phyloP scores from a whole-genome alignment of 2,888 invertebrate genomes.

The Ormyrus labotus region DNA sequence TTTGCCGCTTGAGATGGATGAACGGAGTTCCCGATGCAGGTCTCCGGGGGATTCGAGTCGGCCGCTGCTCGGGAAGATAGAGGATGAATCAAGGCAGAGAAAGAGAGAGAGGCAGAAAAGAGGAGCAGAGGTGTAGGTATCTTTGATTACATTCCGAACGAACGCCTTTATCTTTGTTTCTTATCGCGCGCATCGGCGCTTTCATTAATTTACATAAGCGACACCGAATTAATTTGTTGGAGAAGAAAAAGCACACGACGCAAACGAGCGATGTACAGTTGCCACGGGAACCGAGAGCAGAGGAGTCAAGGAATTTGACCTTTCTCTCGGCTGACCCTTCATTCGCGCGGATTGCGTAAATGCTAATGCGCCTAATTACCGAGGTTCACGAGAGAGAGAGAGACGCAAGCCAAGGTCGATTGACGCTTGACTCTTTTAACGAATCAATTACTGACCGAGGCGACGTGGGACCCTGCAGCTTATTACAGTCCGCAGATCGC shows the following conservation, averaged over 20 bases:
- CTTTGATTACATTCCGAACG: background rate
- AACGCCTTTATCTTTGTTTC: background rate
- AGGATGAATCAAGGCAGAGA: conserved; percentile 38
- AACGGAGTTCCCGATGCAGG: conserved; percentile 63
- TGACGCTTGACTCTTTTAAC: conserved; percentile 30
- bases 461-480: conserved; percentile 21
- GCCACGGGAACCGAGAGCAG: too few relatives aligned
- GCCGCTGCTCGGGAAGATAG: conserved; percentile 40
- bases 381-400: conserved; percentile 3
- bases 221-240: too few relatives aligned
- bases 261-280: too few relatives aligned
- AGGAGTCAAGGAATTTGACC: conserved; percentile 16
- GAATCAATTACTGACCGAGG: conserved; percentile 35
- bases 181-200: too few relatives aligned
- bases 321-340: conserved; percentile 36
- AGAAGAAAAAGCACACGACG: too few relatives aligned
- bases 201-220: too few relatives aligned
- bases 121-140: conserved; percentile 47
- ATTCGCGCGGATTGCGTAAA: conserved; percentile 56
- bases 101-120: conserved; percentile 46
- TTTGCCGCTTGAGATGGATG: conserved; percentile 63
- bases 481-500: background rate
- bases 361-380: conserved; percentile 60
- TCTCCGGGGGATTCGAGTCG: conserved; percentile 29
- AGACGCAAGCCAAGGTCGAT: conserved; percentile 27